Percentiles rank a stretch among this genome's conserved stretches.
Conservation (phyloP, 2,888 invertebrate genomes). For the Octonoba sinensis region DNA sequence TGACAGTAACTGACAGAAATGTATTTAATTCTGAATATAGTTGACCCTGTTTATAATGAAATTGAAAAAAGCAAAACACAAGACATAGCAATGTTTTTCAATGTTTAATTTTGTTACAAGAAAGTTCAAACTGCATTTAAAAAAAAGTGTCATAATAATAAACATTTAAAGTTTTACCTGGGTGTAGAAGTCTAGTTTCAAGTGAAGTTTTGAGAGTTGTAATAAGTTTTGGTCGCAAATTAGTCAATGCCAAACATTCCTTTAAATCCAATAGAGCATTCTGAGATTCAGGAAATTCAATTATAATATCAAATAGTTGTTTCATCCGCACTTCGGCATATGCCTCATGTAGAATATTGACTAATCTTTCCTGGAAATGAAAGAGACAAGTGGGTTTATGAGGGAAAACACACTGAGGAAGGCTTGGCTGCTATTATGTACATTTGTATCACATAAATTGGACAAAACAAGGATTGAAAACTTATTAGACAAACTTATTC, state of each 20-base stretch:
- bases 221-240: constrained; percentile 83
- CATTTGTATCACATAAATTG: no score
- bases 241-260: constrained; percentile 87
- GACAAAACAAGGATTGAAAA: no score
- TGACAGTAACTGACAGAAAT: no score
- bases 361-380: constrained; percentile 73
- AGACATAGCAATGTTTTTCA: no score
- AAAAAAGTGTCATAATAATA: no score
- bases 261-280: constrained; percentile 92
- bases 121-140: no score
- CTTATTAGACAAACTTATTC: no score
- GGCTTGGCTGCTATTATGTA: no score
- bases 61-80: no score
- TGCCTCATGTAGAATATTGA: constrained; percentile 87
- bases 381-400: constrained; percentile 8
- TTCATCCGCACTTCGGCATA: constrained; percentile 90
- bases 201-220: constrained; percentile 84
- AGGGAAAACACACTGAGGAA: background rate
- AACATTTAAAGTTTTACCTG: constrained; percentile 68
- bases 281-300: constrained; percentile 95
- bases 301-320: constrained; percentile 94
- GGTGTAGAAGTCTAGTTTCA: constrained; percentile 89
- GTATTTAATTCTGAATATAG: no score
- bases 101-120: no score
- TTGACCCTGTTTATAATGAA: no score